Base-by-base conservation (phyloP, 2,797 vertebrate genomes). In the Oreochromis grahami region DNA sequence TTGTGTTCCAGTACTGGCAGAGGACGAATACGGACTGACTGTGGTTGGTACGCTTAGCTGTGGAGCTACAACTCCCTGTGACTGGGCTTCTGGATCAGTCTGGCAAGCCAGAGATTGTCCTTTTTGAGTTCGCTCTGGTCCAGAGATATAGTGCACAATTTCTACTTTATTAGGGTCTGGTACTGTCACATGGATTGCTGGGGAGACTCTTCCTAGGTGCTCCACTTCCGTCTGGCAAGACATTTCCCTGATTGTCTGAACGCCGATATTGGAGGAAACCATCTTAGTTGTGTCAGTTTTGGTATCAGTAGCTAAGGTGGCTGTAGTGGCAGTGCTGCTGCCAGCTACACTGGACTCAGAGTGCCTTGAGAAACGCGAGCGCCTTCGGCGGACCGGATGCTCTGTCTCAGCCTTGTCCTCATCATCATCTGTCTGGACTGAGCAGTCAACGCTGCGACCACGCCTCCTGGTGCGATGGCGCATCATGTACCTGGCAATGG, bases 31-130 rank as follows among this genome's bases (percentile, higher is more conserved):
- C 53, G 98, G 98, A 1, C 96, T 97, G 82, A 99, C 93, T 70
- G 98, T 98, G 6, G 98, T 97, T 84, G 98, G 98, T 58, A 98
- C 97, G 0, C 96, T 97, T 55, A 99, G 96, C 92, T 99, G 98
- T 1, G 98, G 97, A 8, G 97, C 97, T 21, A 98, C 97, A 3
- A 98, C 90, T 1, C 96, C 97, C 87, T 98, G 98, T 2, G 97
- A 97, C 88, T 98, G 97, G 2, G 95, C 95, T 83, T 99, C 99
- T 0, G 96, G 97, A 87, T 99, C 99, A 0, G 99, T 99, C 94
- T 99, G 99, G 92, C 99, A 99, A 79, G 98, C 98, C 79, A 99
- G 92, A 87, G 98, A 99, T 94, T 99, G 98, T 1, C 99, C 98
- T 11, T 96, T 97, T 72, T 97, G 96, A 0, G 98, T 99, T 90